These are phyloP conservation scores for Phenganax marumi DNA, from an alignment of 92 coral and sea anemone genomes.

Conservation along the genomic window DNA sequence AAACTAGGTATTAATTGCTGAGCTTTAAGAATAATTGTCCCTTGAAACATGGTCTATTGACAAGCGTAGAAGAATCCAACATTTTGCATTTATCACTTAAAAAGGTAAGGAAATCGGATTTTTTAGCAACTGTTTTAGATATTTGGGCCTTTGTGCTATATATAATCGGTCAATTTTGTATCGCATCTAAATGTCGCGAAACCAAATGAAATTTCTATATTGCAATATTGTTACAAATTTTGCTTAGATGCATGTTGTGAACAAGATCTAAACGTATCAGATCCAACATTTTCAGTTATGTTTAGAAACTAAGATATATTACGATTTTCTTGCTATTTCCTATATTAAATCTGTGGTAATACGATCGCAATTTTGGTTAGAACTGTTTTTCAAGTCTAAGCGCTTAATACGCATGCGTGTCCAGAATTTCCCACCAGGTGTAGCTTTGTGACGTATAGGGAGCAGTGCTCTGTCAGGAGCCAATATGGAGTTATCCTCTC, in stretches of 20 bases:
- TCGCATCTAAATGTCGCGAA: not conserved
- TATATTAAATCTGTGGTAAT: not conserved
- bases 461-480: constrained; percentile 59
- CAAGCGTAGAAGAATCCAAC: not conserved
- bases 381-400: not conserved
- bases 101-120: not conserved
- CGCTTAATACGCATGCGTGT: constrained; percentile 12
- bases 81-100: not conserved
- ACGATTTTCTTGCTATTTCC: not conserved
- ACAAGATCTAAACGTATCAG: not conserved
- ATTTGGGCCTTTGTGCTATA: not conserved
- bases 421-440: constrained; percentile 7
- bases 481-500: constrained; percentile 62
- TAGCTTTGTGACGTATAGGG: constrained; percentile 48
- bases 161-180: not conserved
- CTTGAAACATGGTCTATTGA: not conserved
- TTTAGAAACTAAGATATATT: not conserved
- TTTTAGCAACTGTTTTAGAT: not conserved
- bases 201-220: constrained; percentile 12
- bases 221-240: constrained; percentile 9
- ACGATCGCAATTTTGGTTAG: not conserved
- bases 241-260: not conserved
- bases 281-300: not conserved
- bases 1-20: not conserved
- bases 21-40: not conserved